A percentile compares a stretch with the other conserved stretches of the same genome.
These are phyloP conservation scores for Pandemis cinnamomeana DNA, from an alignment of 2,888 invertebrate genomes.

Conservation along the genomic window DNA sequence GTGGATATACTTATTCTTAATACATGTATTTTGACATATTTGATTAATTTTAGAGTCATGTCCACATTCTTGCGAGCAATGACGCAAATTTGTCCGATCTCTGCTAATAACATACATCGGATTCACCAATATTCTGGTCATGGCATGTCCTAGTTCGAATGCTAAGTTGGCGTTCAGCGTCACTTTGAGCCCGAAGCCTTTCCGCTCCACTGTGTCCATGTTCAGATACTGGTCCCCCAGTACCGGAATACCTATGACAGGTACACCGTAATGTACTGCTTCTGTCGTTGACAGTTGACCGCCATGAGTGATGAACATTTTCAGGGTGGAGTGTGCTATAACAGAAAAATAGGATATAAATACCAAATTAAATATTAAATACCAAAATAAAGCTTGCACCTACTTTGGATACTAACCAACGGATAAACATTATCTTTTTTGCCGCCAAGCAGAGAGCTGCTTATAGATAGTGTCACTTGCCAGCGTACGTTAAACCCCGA, in stretches of 20 bases:
- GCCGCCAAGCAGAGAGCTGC: too few relatives aligned
- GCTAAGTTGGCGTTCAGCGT: slow-evolving; percentile 56
- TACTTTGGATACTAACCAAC: too few relatives aligned
- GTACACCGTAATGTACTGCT: slow-evolving; percentile 70
- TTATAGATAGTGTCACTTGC: too few relatives aligned
- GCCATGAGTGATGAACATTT: slow-evolving; percentile 71
- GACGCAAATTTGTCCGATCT: too few relatives aligned
- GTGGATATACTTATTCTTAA: too few relatives aligned
- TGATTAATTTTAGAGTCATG: too few relatives aligned
- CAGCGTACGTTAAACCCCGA: neutral
- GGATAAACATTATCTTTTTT: too few relatives aligned
- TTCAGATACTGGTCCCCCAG: slow-evolving; percentile 67
- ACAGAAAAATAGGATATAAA: slow-evolving; percentile 32
- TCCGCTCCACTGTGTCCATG: slow-evolving; percentile 58
- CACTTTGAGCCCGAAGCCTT: slow-evolving; percentile 63
- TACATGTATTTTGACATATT: too few relatives aligned
- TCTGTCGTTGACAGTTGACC: slow-evolving; percentile 70
- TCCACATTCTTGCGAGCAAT: too few relatives aligned
- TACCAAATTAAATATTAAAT: too few relatives aligned
- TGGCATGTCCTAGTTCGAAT: slow-evolving; percentile 53
- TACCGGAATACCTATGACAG: slow-evolving; percentile 67
- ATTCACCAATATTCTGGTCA: slow-evolving; percentile 58
- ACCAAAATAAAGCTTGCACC: too few relatives aligned
- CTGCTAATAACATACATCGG: neutral
- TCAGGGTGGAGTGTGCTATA: slow-evolving; percentile 65